These are phyloP conservation scores for Myopa tessellatipennis DNA, from an alignment of 2,888 invertebrate species.

Conservation along the genomic window DNA sequence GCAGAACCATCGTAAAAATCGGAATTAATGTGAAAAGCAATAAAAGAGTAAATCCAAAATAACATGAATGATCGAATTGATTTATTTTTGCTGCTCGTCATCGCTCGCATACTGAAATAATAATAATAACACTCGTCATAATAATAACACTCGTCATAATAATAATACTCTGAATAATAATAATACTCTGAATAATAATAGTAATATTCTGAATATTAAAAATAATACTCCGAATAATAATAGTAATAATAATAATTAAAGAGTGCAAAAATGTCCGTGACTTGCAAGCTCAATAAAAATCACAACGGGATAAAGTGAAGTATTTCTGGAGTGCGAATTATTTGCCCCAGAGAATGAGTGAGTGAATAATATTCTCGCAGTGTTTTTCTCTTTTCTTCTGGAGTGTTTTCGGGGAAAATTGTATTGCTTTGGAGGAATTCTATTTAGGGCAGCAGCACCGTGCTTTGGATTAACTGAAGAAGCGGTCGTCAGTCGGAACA, in stretches of 20 bases:
- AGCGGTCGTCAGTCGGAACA: conserved; percentile 16
- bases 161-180: too few relatives aligned
- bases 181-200: too few relatives aligned
- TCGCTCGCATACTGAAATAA: neutral
- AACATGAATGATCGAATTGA: neutral
- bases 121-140: too few relatives aligned
- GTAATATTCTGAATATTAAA: too few relatives aligned
- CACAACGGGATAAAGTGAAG: conserved; percentile 30
- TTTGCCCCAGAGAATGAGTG: too few relatives aligned
- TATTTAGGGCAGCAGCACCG: neutral
- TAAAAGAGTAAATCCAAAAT: neutral
- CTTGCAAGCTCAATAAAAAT: conserved; percentile 11
- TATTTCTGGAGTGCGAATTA: too few relatives aligned
- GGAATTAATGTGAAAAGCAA: conserved; percentile 8
- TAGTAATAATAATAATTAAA: neutral
- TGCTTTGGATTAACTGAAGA: conserved; percentile 26
- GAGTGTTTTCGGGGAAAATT: neutral
- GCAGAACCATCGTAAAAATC: conserved; percentile 11
- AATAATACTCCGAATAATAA: too few relatives aligned
- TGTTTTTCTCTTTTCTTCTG: too few relatives aligned
- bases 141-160: too few relatives aligned
- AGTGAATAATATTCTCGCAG: too few relatives aligned
- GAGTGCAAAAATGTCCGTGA: conserved; percentile 25
- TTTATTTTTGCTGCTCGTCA: neutral
- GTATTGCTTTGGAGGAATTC: neutral